These are phyloP conservation scores for Urocyon cinereoargenteus DNA, from an alignment of 2,797 vertebrate species.

Conservation along the genomic window DNA sequence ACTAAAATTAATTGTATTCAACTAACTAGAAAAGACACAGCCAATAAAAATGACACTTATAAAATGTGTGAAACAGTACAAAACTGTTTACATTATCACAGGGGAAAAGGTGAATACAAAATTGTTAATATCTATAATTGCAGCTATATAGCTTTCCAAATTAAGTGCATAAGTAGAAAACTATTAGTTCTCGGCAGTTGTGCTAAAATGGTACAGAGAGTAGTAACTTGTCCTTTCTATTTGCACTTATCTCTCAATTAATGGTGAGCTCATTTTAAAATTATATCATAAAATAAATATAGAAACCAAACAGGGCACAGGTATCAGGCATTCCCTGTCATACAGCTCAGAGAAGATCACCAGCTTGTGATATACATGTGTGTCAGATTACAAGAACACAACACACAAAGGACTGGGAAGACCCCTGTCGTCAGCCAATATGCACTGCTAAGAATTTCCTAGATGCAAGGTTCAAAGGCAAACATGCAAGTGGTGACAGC, in stretches of 20 bases:
- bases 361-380: conserved; percentile 1
- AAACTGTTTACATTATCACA: not conserved
- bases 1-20: not conserved
- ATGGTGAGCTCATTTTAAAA: conserved; percentile 5
- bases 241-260: not conserved
- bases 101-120: not conserved
- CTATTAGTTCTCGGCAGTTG: not conserved
- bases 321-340: not conserved
- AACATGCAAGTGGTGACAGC: not conserved
- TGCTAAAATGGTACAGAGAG: not conserved
- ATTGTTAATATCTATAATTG: not conserved
- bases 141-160: conserved; percentile 15
- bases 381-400: conserved; percentile 41
- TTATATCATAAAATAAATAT: conserved; percentile 44
- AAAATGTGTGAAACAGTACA: not conserved
- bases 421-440: not conserved
- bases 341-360: conserved; percentile 38
- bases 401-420: not conserved
- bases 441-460: not conserved
- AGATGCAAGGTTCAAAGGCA: not conserved
- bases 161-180: not conserved
- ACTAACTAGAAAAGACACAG: not conserved
- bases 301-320: not conserved
- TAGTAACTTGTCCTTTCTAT: conserved; percentile 7
- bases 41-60: not conserved